Evolutionary conservation across 1,140 invertebrate species (phyloP).

Genomic region (Doryteuthis pealeii): DNA sequence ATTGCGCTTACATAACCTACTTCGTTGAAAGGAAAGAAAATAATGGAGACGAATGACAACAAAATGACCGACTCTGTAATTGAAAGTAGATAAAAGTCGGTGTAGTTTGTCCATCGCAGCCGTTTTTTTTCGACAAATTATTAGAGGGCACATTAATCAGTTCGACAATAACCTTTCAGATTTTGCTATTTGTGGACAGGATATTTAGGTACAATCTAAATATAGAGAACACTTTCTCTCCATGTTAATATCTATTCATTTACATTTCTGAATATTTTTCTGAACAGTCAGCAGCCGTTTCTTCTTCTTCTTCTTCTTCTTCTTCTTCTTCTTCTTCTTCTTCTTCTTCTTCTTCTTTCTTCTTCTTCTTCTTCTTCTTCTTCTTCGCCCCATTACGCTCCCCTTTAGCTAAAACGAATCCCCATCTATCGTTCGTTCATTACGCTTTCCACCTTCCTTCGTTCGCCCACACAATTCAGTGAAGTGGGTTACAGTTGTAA

Average conservation of each 20-base stretch:
- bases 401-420: background rate
- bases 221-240: background rate
- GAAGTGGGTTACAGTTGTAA: background rate
- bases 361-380: constrained; percentile 18
- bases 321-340: constrained; percentile 14
- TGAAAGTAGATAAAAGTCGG: no score
- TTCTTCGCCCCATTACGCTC: constrained; percentile 12
- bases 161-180: no score
- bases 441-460: background rate
- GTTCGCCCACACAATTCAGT: constrained; percentile 9
- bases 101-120: no score
- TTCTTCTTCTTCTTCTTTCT: constrained; percentile 14
- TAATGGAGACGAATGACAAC: no score
- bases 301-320: constrained; percentile 15
- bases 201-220: no score
- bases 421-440: background rate
- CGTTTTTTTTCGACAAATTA: no score
- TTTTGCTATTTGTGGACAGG: no score
- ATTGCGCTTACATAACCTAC: no score
- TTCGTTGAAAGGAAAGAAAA: no score
- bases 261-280: constrained; percentile 15
- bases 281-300: constrained; percentile 6
- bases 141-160: no score
- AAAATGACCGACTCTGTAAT: no score
- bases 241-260: background rate